Evolutionary conservation across 2,888 invertebrate species (phyloP), one percentile per base, ranked within the genome.

Genomic region (Antitype chi): DNA sequence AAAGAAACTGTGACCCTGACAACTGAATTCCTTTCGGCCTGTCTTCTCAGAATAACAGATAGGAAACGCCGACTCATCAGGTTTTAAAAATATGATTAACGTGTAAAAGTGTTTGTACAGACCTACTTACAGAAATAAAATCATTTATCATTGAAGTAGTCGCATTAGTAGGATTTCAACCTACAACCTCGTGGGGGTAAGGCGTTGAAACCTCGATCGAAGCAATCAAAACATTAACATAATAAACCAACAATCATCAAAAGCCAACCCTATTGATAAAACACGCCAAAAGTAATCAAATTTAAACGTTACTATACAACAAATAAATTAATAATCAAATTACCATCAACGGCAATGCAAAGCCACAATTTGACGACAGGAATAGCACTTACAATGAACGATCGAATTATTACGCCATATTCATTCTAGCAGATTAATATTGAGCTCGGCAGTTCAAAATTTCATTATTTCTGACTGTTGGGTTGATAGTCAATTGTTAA

Each of bases 261-360:
- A 63, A 49, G 53, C 25, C 20, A 13, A 7, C 23, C 15, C 0
- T 55, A n/a, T 49, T 66, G 25, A 72, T 59, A 38, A 60, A 66
- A 60, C 60, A 72, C 2, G 47, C 9, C 25, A 79, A 66, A 72
- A 59, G 15, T 73, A 66, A 78, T 38, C 8, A 59, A 57, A 59
- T 78, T 66, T 25, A 9, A 73, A 25, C 32, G n/a, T 28, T 32
- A 63, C 25, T n/a, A 23, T 53, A 43, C 20, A 78, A 59, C 52
- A 73, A 55, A 80, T 73, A 38, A 74, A 78, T 67, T 64, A 53
- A 53, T 64, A 74, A 74, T 55, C 25, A 38, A 57, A 74, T 80
- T 57, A 74, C 32, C 57, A 63, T 52, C 68, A 68, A 47, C 47
- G 49, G 62, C 67, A 55, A 43, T 11, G 7, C 43, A 63, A 80